phyloP scores from a whole-genome alignment of 2,797 vertebrate genomes.

The Gymnothorax reevesii region DNA sequence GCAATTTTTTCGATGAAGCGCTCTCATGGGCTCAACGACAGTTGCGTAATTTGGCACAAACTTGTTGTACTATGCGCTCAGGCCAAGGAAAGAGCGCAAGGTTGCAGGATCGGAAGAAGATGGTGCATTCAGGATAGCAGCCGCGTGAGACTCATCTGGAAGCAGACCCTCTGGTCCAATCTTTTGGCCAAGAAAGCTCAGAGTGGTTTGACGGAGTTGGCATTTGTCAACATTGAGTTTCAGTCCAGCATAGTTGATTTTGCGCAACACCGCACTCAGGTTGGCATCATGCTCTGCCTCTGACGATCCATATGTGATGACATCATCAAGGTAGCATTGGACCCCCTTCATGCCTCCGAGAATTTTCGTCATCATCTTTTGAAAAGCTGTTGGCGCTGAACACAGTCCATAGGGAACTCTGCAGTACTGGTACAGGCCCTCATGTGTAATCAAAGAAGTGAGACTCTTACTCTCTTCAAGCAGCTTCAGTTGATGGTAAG shows the following conservation, averaged over 20 bases:
- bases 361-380: conserved; percentile 41
- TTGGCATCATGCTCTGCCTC: conserved; percentile 20
- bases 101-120: conserved; percentile 32
- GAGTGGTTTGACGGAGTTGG: conserved; percentile 4
- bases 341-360: conserved; percentile 31
- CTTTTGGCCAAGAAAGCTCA: conserved; percentile 18
- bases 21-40: too few species aligned
- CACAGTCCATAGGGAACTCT: conserved; percentile 21
- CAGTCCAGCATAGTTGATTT: neutral
- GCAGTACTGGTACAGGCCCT: conserved; percentile 26
- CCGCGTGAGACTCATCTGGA: conserved; percentile 20
- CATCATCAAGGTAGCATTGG: conserved; percentile 37
- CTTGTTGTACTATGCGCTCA: conserved; percentile 35
- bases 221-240: conserved; percentile 34
- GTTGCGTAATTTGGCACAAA: conserved; percentile 32
- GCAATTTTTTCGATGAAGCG: too few species aligned
- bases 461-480: neutral
- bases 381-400: conserved; percentile 36
- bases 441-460: conserved; percentile 12
- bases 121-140: neutral
- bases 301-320: conserved; percentile 27
- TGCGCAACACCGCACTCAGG: conserved; percentile 22
- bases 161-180: conserved; percentile 29
- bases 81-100: conserved; percentile 32
- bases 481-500: too few species aligned